Evolutionary conservation across 2,888 invertebrate genomes (phyloP), one percentile per base, ranked within the genome.

Genomic region (Synergus laeviventris): DNA sequence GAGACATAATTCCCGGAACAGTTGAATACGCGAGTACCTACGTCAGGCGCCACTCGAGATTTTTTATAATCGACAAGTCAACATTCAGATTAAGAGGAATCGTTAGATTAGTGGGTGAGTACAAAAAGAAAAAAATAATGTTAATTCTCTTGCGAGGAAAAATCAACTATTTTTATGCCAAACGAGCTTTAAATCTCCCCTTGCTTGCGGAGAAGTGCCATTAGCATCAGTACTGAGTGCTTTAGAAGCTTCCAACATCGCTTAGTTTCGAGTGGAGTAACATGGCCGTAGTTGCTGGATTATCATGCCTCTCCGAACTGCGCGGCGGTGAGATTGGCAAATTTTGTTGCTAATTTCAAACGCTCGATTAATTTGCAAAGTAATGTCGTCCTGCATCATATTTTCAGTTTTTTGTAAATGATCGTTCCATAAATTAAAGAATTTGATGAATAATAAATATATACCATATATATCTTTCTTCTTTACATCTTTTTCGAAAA

Each of bases 161-260:
- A 87, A 87, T 87, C 88, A 89, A 89, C 89, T 89, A 87, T 89
- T 89, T 88, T 87, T 87, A 84, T 83, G 84, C 82, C 83, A 86
- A 88, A 88, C 85, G 85, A 87, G 86, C 87, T 86, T 85, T 85
- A 85, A 88, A 86, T 87, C 81, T 86, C 82, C 82, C 81, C 82
- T 83, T 74, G 82, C 61, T 39, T 79, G 61, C 42, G 80, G 80
- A 84, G 84, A 84, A 87, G 87, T 87, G 86, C 87, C 87, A 87
- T 87, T 87, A 87, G 87, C 84, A 81, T 79, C 49, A 49, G 75
- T 74, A 66, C 84, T 81, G 85, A 85, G 87, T 85, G 86, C 88
- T 87, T 88, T 87, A 86, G 88, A 86, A 87, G 87, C 87, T 87
- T 85, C 84, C 83, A 84, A 80, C 84, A 81, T 82, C 81, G 77